phyloP scores from a whole-genome alignment of 2,113 vertebrate genomes.

The Prinia subflava region DNA sequence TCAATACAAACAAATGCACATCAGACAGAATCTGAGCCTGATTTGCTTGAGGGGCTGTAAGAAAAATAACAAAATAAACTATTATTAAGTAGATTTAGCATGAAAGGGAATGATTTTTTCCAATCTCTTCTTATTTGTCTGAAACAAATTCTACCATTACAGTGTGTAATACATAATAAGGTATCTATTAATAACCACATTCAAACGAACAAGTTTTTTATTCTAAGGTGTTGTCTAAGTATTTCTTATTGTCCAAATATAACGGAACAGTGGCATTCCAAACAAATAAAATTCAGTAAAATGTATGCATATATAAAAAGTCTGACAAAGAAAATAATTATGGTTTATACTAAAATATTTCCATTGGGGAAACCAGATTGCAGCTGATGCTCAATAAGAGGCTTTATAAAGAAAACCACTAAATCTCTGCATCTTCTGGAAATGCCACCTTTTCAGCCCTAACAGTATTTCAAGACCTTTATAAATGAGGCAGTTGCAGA shows the following conservation, averaged over 20 bases:
- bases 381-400: not conserved
- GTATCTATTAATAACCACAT: not conserved
- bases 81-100: not conserved
- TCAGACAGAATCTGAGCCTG: not conserved
- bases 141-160: not conserved
- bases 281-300: not conserved
- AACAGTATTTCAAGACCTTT: not conserved
- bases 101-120: not conserved
- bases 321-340: not conserved
- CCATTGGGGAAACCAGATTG: not conserved
- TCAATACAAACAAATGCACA: constrained; percentile 40
- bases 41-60: not conserved
- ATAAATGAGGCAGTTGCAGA: not conserved
- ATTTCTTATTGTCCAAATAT: not conserved
- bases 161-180: not conserved
- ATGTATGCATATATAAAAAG: too few relatives aligned
- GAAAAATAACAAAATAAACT: not conserved
- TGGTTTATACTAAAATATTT: not conserved
- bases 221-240: not conserved
- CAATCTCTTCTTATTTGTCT: not conserved
- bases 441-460: not conserved
- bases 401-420: not conserved
- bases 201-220: not conserved
- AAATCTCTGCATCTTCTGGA: not conserved
- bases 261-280: not conserved